Evolutionary conservation across 2,888 invertebrate genomes (phyloP).

Genomic region (Drosophila austrosaltans): DNA sequence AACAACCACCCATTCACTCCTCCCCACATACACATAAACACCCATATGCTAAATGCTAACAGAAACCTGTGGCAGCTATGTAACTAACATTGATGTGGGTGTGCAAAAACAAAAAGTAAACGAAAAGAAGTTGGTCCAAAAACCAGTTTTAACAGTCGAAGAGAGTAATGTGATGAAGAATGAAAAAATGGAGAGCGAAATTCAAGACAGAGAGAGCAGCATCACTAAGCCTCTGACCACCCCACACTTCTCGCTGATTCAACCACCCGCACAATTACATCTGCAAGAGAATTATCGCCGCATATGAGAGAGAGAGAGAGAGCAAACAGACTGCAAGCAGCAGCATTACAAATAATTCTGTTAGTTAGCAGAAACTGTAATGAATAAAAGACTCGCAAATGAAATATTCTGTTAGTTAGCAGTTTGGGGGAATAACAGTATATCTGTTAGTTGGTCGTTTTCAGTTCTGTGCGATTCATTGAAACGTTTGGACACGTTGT

Average conservation of each 20-base stretch:
- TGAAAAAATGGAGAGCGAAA: constrained; percentile 3
- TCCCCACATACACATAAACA: not conserved
- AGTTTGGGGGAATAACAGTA: not conserved
- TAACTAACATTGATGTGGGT: constrained; percentile 35
- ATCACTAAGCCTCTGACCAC: constrained; percentile 28
- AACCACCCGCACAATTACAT: constrained; percentile 5
- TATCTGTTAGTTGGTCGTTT: constrained; percentile 46
- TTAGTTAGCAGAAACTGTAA: constrained; percentile 5
- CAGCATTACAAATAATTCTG: not conserved
- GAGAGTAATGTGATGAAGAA: not conserved
- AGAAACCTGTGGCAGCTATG: constrained; percentile 69
- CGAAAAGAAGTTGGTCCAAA: constrained; percentile 12
- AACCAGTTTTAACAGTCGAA: constrained; percentile 36
- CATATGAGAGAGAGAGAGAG: not conserved
- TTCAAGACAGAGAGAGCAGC: constrained; percentile 11
- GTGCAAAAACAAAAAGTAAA: not conserved
- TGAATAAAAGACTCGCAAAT: constrained; percentile 7
- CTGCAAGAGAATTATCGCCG: not conserved
- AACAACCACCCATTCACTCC: not conserved
- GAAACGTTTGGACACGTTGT: constrained; percentile 81
- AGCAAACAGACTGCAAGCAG: not conserved
- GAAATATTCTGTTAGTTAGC: not conserved
- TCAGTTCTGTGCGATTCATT: constrained; percentile 82
- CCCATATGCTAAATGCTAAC: constrained; percentile 45
- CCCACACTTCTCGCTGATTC: not conserved